These are phyloP conservation scores for Oasisia sp. DNA, from an alignment of 2,888 invertebrate genomes.

Conservation along the genomic window DNA sequence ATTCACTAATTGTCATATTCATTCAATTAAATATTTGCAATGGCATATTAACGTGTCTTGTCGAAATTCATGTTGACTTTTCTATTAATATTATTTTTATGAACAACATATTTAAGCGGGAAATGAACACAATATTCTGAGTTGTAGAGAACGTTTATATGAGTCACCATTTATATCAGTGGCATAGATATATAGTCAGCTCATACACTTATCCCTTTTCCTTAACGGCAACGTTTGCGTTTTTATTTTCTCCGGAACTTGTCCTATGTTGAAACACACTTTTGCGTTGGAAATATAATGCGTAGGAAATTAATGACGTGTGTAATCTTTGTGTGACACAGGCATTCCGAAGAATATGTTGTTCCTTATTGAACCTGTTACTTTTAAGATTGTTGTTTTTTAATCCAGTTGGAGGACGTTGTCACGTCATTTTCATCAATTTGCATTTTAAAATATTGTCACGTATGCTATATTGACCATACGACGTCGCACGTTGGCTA, in stretches of 20 bases:
- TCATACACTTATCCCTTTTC: too few relatives aligned
- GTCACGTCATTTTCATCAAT: too few relatives aligned
- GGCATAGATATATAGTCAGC: neutral
- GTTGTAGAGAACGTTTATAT: neutral
- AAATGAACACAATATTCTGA: neutral
- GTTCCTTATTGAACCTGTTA: too few relatives aligned
- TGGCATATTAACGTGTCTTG: neutral
- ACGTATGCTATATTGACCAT: too few relatives aligned
- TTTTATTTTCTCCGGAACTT: neutral
- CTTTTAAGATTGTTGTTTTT: too few relatives aligned
- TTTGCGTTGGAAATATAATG: neutral
- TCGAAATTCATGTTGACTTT: neutral
- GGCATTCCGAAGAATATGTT: too few relatives aligned
- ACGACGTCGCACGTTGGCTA: too few relatives aligned
- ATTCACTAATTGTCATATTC: neutral
- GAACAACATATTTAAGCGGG: neutral
- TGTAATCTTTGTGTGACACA: too few relatives aligned
- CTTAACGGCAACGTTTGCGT: neutral
- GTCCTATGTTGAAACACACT: neutral
- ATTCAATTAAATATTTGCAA: neutral
- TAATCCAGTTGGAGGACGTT: too few relatives aligned
- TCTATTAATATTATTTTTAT: neutral
- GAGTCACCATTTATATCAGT: neutral
- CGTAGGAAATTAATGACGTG: too few relatives aligned
- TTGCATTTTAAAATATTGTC: too few relatives aligned